These are phyloP conservation scores for Calvadosia cruxmelitensis DNA, from an alignment of 30 jellyfish, hydroid and myxozoan species.

Conservation along the genomic window DNA sequence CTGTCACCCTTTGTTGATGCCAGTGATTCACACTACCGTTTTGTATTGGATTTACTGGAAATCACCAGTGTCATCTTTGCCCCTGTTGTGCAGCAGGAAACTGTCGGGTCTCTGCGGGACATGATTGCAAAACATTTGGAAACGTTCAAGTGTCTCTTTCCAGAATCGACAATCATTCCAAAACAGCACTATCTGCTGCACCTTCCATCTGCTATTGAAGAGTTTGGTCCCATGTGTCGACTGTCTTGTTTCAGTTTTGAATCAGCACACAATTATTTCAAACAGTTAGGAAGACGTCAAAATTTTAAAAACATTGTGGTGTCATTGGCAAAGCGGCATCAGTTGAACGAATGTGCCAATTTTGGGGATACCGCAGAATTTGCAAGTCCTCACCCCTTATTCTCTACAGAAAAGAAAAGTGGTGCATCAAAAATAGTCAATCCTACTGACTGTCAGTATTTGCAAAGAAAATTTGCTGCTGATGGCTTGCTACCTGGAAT, in stretches of 20 bases:
- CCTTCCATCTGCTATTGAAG: constrained; percentile 8
- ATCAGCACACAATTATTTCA: constrained; percentile 24
- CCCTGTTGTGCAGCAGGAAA: constrained; percentile 11
- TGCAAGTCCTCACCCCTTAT: constrained; percentile 22
- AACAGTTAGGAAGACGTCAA: constrained; percentile 12
- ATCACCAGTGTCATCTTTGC: constrained; percentile 11
- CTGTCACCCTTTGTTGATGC: not conserved
- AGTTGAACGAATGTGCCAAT: constrained; percentile 23
- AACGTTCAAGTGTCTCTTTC: constrained; percentile 13
- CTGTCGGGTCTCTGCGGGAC: not conserved
- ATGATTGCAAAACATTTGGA: constrained; percentile 17
- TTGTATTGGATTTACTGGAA: constrained; percentile 4
- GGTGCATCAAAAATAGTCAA: constrained; percentile 16
- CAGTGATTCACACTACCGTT: not conserved
- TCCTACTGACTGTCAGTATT: not conserved
- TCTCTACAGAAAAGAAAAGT: constrained; percentile 15
- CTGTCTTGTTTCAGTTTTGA: constrained; percentile 25
- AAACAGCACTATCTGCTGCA: constrained; percentile 36
- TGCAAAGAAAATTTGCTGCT: constrained; percentile 1
- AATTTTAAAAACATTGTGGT: constrained; percentile 15
- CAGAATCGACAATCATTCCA: constrained; percentile 18
- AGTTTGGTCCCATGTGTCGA: constrained; percentile 28
- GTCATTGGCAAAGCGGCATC: constrained; percentile 30
- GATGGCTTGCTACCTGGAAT: constrained; percentile 22
- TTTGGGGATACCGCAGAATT: constrained; percentile 19